phyloP scores from a whole-genome alignment of 1,140 invertebrate species.

The Thaumetopoea pityocampa region DNA sequence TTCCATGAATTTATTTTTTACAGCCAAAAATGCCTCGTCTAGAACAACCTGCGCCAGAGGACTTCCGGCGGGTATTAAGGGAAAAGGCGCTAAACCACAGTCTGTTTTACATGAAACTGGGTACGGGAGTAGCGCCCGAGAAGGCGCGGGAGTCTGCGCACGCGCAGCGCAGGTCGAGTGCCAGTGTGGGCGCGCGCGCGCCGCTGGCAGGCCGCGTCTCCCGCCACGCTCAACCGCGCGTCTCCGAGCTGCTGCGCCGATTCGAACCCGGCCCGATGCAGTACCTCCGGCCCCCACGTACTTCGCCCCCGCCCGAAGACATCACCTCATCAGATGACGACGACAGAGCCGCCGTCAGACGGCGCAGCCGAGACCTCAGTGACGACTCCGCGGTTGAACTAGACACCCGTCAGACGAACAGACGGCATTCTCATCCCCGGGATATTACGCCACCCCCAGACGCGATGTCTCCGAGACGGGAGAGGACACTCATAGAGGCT shows the following conservation, averaged over 20 bases:
- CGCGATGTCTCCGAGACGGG: conserved; percentile 50
- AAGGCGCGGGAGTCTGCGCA: conserved; percentile 27
- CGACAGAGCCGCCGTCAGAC: conserved; percentile 55
- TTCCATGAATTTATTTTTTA: too few relatives aligned
- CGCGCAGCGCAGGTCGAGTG: conserved; percentile 25
- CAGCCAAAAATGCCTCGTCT: conserved; percentile 59
- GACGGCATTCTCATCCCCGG: conserved; percentile 58
- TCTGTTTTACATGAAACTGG: conserved; percentile 67
- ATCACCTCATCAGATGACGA: conserved; percentile 67
- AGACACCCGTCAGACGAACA: conserved; percentile 45
- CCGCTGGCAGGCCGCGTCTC: conserved; percentile 45
- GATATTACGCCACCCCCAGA: conserved; percentile 54
- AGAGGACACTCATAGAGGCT: conserved; percentile 66
- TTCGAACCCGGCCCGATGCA: conserved; percentile 64
- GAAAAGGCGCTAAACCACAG: conserved; percentile 72
- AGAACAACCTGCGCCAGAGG: conserved; percentile 54
- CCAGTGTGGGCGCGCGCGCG: conserved; percentile 50
- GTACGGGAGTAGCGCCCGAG: conserved; percentile 45
- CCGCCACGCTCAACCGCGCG: conserved; percentile 52
- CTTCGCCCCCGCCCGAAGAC: conserved; percentile 51
- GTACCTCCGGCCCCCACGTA: conserved; percentile 58
- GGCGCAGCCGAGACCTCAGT: conserved; percentile 60
- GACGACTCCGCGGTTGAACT: conserved; percentile 71
- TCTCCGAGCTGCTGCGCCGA: conserved; percentile 54
- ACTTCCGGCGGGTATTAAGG: conserved; percentile 65